Conservation (phyloP, 2,888 invertebrate species). For the Acrobeloides nanus region DNA sequence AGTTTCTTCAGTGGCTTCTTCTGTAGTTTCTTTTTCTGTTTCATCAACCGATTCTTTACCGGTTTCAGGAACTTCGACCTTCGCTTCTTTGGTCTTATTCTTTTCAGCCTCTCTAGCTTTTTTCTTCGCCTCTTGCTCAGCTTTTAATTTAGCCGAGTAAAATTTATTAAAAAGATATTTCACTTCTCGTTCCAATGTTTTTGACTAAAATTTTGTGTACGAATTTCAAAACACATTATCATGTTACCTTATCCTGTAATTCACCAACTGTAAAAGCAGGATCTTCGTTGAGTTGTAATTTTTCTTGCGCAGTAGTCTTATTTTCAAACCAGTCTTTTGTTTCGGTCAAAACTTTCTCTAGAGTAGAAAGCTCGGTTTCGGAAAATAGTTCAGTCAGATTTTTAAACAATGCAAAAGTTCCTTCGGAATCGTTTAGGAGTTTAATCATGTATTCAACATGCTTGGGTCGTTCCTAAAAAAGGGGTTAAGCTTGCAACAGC, state of each 20-base stretch:
- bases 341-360: no score
- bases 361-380: no score
- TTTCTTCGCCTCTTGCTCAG: conserved; percentile 15
- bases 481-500: no score
- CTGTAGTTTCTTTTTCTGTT: neutral
- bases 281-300: no score
- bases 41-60: conserved; percentile 6
- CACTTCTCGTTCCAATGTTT: conserved; percentile 57
- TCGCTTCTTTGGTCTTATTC: neutral
- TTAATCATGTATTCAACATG: no score
- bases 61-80: conserved; percentile 1
- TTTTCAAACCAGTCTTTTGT: no score
- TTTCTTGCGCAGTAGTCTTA: no score
- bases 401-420: no score
- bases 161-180: conserved; percentile 57
- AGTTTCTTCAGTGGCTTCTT: conserved; percentile 3
- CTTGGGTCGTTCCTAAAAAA: conserved; percentile 27
- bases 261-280: no score
- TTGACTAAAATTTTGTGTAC: conserved; percentile 21
- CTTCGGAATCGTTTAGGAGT: no score
- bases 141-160: conserved; percentile 17
- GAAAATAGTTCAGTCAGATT: no score
- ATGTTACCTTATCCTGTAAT: no score
- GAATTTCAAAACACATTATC: neutral
- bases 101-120: neutral